Conservation (phyloP, 2,113 vertebrate species). For the Hemicordylus capensis region DNA sequence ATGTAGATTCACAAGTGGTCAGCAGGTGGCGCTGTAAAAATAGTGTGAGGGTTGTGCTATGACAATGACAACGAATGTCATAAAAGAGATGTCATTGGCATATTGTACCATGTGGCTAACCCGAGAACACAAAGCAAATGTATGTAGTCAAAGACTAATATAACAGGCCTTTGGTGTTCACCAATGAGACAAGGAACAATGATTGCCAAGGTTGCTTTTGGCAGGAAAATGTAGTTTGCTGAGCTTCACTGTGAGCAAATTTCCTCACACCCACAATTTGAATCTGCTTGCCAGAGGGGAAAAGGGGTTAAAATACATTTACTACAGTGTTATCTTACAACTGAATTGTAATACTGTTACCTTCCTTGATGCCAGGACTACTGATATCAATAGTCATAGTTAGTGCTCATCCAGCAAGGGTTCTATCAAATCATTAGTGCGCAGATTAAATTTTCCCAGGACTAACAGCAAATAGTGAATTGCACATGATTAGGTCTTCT, state of each 20-base stretch:
- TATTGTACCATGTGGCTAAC: background rate
- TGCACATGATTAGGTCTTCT: background rate
- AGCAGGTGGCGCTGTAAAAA: too few species aligned
- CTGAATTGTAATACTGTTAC: background rate
- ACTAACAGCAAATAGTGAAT: background rate
- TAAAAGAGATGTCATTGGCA: background rate
- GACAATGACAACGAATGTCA: too few species aligned
- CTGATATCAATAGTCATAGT: constrained; percentile 7
- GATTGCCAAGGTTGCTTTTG: background rate
- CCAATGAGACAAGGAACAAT: background rate
- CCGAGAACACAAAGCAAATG: background rate
- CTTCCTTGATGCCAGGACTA: constrained; percentile 14
- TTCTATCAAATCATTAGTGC: constrained; percentile 28
- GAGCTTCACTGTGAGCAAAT: background rate
- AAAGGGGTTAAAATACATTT: background rate
- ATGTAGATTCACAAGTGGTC: too few species aligned
- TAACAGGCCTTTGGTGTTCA: background rate
- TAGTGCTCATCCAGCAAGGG: background rate
- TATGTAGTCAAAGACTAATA: background rate
- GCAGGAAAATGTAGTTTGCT: background rate
- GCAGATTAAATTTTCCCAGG: constrained; percentile 16
- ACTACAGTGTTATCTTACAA: background rate
- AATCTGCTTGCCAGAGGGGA: background rate
- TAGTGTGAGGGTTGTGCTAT: too few species aligned
- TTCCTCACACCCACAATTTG: background rate